Conservation (phyloP, 2,797 vertebrate species). For the Iguana delicatissima region DNA sequence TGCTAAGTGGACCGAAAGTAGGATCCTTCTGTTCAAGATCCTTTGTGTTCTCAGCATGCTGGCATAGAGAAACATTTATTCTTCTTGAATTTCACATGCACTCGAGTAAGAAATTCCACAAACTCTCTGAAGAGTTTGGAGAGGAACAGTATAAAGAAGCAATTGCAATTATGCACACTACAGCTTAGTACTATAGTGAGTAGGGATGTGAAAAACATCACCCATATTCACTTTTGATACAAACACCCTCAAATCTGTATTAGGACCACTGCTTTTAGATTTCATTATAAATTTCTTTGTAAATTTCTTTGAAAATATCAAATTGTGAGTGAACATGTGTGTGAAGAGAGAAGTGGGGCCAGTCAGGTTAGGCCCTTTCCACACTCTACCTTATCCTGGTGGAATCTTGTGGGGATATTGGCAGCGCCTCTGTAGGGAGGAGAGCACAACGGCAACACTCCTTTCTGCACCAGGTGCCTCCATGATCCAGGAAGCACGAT, state of each 20-base stretch:
- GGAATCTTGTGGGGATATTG: too few relatives aligned
- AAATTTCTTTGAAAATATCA: neutral
- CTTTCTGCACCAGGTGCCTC: too few relatives aligned
- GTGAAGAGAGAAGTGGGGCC: too few relatives aligned
- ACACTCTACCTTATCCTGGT: too few relatives aligned
- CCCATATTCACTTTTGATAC: neutral
- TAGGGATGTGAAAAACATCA: neutral
- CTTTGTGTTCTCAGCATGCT: conserved; percentile 42
- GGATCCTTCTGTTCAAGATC: conserved; percentile 58
- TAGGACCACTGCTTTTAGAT: neutral
- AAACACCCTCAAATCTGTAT: neutral
- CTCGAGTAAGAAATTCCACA: conserved; percentile 25
- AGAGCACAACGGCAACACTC: too few relatives aligned
- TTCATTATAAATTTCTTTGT: neutral
- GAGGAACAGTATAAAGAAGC: neutral
- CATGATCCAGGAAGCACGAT: too few relatives aligned
- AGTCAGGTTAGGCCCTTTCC: too few relatives aligned
- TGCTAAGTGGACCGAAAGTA: conserved; percentile 73
- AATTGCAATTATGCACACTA: neutral
- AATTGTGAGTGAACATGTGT: too few relatives aligned
- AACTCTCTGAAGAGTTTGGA: neutral
- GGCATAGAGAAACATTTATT: conserved; percentile 55
- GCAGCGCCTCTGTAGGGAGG: too few relatives aligned
- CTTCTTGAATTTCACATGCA: conserved; percentile 47
- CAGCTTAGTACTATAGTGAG: neutral